These are phyloP conservation scores for Drosophila paracracens DNA, from an alignment of 2,888 invertebrate genomes.

Conservation along the genomic window DNA sequence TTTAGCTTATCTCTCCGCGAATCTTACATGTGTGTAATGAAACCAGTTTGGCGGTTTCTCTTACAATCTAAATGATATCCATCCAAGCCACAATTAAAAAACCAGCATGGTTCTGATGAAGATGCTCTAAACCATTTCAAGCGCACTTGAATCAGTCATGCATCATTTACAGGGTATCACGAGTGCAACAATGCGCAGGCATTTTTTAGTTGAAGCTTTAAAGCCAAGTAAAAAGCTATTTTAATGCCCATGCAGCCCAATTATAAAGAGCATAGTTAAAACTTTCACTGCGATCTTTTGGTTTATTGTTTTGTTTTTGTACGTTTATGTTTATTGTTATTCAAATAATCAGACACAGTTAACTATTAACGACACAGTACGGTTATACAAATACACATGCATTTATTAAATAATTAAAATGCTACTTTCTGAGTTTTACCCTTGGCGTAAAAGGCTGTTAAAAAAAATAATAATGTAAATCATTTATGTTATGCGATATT, in stretches of 20 bases:
- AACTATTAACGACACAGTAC: conserved; percentile 49
- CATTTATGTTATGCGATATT: background rate
- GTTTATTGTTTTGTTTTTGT: conserved; percentile 45
- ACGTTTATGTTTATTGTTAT: conserved; percentile 63
- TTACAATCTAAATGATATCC: conserved; percentile 23
- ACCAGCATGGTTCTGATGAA: conserved; percentile 20
- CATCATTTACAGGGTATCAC: conserved; percentile 26
- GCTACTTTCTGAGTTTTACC: conserved; percentile 32
- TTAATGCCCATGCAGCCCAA: conserved; percentile 56
- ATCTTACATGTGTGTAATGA: conserved; percentile 37
- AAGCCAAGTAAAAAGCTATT: conserved; percentile 26
- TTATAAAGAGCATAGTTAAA: conserved; percentile 55
- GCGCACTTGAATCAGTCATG: background rate
- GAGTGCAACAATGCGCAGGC: conserved; percentile 15
- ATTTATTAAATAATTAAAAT: conserved; percentile 45
- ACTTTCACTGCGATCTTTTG: conserved; percentile 63
- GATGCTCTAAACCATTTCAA: conserved; percentile 18
- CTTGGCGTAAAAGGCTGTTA: background rate
- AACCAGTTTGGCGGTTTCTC: conserved; percentile 66
- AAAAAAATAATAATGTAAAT: background rate
- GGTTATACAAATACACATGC: conserved; percentile 29
- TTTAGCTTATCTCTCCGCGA: conserved; percentile 42
- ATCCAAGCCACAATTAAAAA: conserved; percentile 15
- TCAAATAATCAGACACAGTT: conserved; percentile 61
- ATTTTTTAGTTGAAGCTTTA: conserved; percentile 28